Base-by-base conservation (phyloP, 2,113 vertebrate species). In the Chionodraco myersi region DNA sequence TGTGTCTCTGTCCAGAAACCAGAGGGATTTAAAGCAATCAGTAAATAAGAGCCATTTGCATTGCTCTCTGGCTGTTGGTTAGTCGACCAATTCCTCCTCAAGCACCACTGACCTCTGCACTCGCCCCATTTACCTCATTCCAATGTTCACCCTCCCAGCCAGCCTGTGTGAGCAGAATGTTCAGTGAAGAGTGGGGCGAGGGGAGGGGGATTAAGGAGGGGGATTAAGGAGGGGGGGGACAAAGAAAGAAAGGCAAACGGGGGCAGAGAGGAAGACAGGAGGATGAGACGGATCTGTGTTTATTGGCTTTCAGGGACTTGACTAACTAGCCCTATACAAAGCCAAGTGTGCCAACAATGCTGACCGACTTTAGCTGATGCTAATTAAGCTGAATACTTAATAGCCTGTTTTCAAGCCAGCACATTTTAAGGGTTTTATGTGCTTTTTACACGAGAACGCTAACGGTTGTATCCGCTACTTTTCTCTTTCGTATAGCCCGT, bases 71-170 rank as follows among this genome's bases (percentile, higher is more conserved):
- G 63, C 79, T 85, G 83, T 77, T 78, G 60, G 34, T n/a, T n/a
- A 69, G 75, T 63, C 71, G 53, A 49, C 7, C 13, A 23, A 57
- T 65, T 76, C 72, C 58, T 76, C 47, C 82, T 73, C 72, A 52
- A 76, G 45, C 58, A 49, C 79, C 49, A 12, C 75, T 84, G 81
- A 88, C 75, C 83, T 88, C 68, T 63, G 70, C 41, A n/a, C 66
- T 79, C 70, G 23, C 45, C 60, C 63, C 67, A 64, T 72, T 79
- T 72, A 64, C 73, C 68, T 80, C 83, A 60, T 64, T 78, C 77
- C 74, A 88, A 83, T 83, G 77, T 75, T 72, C 72, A 26, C 64
- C 73, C 59, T 34, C 14, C 23, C 69, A 10, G 6, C 52, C 69
- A 54, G n/a, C 60, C 41, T 47, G 59, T 82, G 74, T 63, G 66